phyloP scores from a whole-genome alignment of 1,140 invertebrate species.

The Diachasmimorpha longicaudata region DNA sequence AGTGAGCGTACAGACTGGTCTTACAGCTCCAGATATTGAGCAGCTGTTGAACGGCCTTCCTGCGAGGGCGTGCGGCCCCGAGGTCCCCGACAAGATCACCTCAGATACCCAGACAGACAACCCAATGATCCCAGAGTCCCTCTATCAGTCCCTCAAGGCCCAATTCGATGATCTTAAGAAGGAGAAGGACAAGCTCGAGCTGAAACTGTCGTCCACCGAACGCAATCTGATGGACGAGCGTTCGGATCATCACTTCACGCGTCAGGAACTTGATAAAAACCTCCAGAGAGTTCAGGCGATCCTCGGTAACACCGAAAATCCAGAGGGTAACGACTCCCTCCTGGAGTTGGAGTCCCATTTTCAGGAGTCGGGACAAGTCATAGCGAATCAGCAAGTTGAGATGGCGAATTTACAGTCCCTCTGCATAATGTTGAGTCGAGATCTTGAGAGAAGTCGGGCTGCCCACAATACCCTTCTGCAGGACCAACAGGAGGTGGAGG shows the following conservation, averaged over 20 bases:
- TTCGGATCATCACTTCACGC: slow-evolving; percentile 72
- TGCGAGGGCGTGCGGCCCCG: slow-evolving; percentile 54
- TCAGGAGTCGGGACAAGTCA: slow-evolving; percentile 75
- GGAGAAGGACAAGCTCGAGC: slow-evolving; percentile 55
- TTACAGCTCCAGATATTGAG: slow-evolving; percentile 74
- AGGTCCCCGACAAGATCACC: slow-evolving; percentile 56
- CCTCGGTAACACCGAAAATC: slow-evolving; percentile 62
- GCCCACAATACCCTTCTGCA: slow-evolving; percentile 71
- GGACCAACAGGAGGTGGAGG: slow-evolving; percentile 74
- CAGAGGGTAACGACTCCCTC: slow-evolving; percentile 70
- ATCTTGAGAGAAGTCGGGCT: slow-evolving; percentile 71
- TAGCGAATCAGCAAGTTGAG: slow-evolving; percentile 77
- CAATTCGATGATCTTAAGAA: slow-evolving; percentile 33
- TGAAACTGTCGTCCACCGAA: slow-evolving; percentile 47
- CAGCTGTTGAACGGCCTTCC: slow-evolving; percentile 70
- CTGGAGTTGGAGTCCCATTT: slow-evolving; percentile 77
- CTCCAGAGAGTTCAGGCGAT: slow-evolving; percentile 75
- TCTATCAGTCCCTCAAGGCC: slow-evolving; percentile 58
- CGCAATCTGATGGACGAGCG: slow-evolving; percentile 67
- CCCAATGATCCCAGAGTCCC: slow-evolving; percentile 57
- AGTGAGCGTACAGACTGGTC: slow-evolving; percentile 74
- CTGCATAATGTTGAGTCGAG: slow-evolving; percentile 71
- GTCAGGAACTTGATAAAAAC: slow-evolving; percentile 75
- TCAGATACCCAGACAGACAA: slow-evolving; percentile 74
- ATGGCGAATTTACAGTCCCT: slow-evolving; percentile 73